Conservation (phyloP, 1,140 invertebrate species). For the Doryteuthis pealeii region DNA sequence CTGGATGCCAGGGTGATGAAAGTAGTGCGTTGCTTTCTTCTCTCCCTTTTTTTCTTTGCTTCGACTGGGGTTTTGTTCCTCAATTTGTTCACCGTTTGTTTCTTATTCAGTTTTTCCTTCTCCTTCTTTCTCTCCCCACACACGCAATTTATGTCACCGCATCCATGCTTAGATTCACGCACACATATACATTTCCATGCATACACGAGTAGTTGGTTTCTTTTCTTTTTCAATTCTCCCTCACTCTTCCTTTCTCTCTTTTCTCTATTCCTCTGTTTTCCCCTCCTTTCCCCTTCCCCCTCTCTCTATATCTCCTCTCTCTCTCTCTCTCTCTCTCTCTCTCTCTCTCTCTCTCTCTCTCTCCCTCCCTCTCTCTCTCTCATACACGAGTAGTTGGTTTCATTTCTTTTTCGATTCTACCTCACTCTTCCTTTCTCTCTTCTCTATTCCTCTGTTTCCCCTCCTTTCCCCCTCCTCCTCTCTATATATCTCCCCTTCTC, state of each 20-base stretch:
- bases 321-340: no score
- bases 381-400: not conserved
- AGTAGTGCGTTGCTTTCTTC: conserved; percentile 15
- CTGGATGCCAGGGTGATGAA: conserved; percentile 8
- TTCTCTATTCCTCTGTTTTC: no score
- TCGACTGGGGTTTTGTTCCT: no score
- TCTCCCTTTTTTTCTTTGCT: conserved; percentile 19
- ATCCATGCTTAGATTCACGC: not conserved
- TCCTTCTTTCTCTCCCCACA: conserved; percentile 12
- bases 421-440: not conserved
- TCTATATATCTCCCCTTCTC: not conserved
- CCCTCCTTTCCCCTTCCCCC: no score
- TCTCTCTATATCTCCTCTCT: no score
- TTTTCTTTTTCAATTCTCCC: no score
- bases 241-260: no score
- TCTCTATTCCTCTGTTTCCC: not conserved
- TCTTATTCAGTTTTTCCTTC: no score
- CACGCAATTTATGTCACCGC: not conserved
- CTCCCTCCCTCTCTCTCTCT: not conserved
- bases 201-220: no score
- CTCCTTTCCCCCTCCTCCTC: not conserved
- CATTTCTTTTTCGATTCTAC: not conserved
- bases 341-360: no score
- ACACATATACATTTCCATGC: not conserved
- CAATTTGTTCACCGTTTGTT: conserved; percentile 14